Evolutionary conservation across 2,113 vertebrate genomes (phyloP).

Genomic region (Nesoenas mayeri): DNA sequence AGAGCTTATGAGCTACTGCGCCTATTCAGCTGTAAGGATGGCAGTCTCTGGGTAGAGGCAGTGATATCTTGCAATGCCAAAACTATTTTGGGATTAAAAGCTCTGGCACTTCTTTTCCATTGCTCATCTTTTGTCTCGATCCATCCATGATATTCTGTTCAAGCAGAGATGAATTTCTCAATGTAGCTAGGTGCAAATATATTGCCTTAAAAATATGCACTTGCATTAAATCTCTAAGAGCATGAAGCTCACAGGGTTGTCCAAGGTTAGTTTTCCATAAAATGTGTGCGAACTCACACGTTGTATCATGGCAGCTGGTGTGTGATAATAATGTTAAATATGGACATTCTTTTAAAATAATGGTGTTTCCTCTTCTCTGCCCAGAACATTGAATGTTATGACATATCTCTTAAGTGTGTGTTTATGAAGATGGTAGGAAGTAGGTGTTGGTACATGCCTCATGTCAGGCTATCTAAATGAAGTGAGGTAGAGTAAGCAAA

Average conservation of each 20-base stretch:
- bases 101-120: not conserved
- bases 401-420: constrained; percentile 36
- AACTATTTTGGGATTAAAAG: constrained; percentile 12
- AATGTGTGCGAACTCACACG: not conserved
- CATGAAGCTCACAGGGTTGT: not conserved
- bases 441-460: constrained; percentile 36
- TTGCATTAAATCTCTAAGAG: not conserved
- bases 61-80: not conserved
- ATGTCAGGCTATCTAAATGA: constrained; percentile 34
- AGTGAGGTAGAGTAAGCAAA: constrained; percentile 38
- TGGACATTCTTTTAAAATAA: constrained; percentile 49
- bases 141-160: not conserved
- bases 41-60: not conserved
- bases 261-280: constrained; percentile 33
- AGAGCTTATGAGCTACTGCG: not conserved
- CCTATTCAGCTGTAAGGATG: not conserved
- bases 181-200: not conserved
- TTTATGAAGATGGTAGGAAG: constrained; percentile 50
- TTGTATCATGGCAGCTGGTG: constrained; percentile 43
- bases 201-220: not conserved
- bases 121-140: constrained; percentile 31
- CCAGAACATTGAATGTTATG: constrained; percentile 27
- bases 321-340: constrained; percentile 53
- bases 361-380: constrained; percentile 36
- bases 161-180: not conserved